Percentiles rank a stretch among this genome's conserved stretches.
Conservation (phyloP, 2,888 invertebrate genomes). For the Cinara cedri region DNA sequence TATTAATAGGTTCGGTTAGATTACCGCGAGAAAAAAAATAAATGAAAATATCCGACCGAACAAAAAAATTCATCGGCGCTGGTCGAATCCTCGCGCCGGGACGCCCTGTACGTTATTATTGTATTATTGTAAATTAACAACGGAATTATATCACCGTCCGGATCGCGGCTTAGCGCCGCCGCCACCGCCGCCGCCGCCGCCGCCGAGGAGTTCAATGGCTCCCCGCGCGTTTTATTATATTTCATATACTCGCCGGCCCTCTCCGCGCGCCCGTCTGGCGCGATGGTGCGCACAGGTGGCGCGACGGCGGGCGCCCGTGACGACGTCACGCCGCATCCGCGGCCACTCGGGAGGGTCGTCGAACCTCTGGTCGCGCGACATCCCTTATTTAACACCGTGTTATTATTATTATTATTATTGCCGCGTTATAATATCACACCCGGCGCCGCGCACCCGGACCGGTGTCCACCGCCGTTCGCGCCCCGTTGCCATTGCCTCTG, state of each 20-base stretch:
- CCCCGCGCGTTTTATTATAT: conserved; percentile 1
- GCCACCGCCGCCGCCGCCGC: background rate
- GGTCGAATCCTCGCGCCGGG: too few relatives aligned
- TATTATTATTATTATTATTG: background rate
- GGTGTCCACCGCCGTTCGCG: background rate
- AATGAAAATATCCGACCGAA: too few relatives aligned
- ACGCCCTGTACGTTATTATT: too few relatives aligned
- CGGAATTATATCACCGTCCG: too few relatives aligned
- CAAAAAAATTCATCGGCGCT: too few relatives aligned
- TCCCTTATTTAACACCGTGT: conserved; percentile 39
- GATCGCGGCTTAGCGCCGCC: background rate
- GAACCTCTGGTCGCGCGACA: conserved; percentile 30
- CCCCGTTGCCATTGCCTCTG: background rate
- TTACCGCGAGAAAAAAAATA: too few relatives aligned
- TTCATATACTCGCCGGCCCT: background rate
- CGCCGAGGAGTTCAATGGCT: conserved; percentile 52
- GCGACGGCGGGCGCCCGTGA: conserved; percentile 34
- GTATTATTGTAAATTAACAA: too few relatives aligned
- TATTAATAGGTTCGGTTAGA: too few relatives aligned
- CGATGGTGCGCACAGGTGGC: conserved; percentile 36
- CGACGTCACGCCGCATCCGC: background rate
- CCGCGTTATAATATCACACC: too few relatives aligned
- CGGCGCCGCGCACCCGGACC: background rate
- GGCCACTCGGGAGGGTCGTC: conserved; percentile 29
- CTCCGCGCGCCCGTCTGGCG: conserved; percentile 18